Conservation (phyloP, 2,797 vertebrate genomes). For the Spheniscus humboldti region DNA sequence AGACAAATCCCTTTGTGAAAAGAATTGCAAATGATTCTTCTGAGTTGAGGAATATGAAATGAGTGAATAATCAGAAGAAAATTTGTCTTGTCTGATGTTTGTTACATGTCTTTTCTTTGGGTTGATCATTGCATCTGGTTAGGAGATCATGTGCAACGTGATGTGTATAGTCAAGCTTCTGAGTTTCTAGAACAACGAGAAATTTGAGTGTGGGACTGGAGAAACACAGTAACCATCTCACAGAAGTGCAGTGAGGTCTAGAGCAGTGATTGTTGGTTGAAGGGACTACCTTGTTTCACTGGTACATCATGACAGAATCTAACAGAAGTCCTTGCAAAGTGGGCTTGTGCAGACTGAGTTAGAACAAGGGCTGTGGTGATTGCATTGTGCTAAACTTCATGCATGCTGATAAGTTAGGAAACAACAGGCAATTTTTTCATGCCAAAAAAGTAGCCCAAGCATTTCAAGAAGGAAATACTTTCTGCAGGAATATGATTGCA, state of each 20-base stretch:
- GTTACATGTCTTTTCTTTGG: neutral
- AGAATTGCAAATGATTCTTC: neutral
- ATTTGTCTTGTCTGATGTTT: neutral
- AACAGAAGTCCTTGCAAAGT: neutral
- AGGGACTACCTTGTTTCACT: neutral
- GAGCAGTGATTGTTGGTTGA: neutral
- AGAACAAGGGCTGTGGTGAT: neutral
- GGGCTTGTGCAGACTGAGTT: neutral
- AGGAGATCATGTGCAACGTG: neutral
- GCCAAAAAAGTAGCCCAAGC: neutral
- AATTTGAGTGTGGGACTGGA: neutral
- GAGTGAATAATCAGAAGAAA: neutral
- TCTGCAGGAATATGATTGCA: neutral
- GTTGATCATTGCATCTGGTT: neutral
- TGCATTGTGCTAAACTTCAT: neutral
- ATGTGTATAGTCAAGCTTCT: neutral
- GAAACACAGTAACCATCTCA: neutral
- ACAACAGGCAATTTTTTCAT: neutral
- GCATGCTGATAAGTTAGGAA: neutral
- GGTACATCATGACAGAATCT: neutral
- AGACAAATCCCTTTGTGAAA: neutral
- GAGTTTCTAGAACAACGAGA: neutral
- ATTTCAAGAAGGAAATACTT: neutral
- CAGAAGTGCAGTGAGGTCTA: neutral
- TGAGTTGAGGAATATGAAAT: neutral